Evolutionary conservation across 2,113 vertebrate genomes (phyloP).

Genomic region (Datnioides undecimradiatus): DNA sequence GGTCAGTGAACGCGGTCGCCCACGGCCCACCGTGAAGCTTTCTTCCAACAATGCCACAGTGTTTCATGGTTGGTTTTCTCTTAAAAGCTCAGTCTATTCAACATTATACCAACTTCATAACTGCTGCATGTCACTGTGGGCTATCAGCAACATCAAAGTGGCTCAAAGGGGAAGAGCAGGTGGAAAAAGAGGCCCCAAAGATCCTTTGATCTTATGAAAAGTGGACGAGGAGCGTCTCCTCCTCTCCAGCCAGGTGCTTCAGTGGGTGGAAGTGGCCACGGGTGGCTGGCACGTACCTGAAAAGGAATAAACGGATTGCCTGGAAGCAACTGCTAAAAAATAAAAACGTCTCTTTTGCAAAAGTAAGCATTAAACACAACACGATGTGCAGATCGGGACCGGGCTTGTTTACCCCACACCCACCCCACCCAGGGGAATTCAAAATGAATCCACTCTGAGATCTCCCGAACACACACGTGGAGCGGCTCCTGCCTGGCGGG

Average conservation of each 20-base stretch:
- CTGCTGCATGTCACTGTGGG: neutral
- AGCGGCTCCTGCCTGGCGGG: conserved; percentile 22
- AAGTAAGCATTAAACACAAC: neutral
- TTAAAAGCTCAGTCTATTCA: neutral
- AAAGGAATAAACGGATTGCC: neutral
- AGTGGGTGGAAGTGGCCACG: conserved; percentile 1
- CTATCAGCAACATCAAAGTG: conserved; percentile 44
- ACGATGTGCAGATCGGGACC: too few relatives aligned
- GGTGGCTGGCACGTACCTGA: neutral
- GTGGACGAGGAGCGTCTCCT: conserved; percentile 3
- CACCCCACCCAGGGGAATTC: neutral
- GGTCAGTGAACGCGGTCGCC: neutral
- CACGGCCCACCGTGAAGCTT: neutral
- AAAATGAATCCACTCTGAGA: conserved; percentile 24
- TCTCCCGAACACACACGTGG: conserved; percentile 11
- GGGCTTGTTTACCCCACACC: neutral
- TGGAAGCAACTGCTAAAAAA: neutral
- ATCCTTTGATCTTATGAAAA: conserved; percentile 42
- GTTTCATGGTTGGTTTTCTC: neutral
- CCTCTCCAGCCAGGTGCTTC: neutral
- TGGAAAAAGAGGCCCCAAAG: neutral
- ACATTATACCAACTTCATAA: neutral
- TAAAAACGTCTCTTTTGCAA: neutral
- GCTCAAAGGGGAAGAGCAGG: conserved; percentile 12
- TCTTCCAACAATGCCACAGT: neutral